A percentile compares a stretch with the other conserved stretches of the same genome.
These are phyloP conservation scores for Ernsta delagoae DNA, from an alignment of 2,888 invertebrate genomes.

Conservation along the genomic window DNA sequence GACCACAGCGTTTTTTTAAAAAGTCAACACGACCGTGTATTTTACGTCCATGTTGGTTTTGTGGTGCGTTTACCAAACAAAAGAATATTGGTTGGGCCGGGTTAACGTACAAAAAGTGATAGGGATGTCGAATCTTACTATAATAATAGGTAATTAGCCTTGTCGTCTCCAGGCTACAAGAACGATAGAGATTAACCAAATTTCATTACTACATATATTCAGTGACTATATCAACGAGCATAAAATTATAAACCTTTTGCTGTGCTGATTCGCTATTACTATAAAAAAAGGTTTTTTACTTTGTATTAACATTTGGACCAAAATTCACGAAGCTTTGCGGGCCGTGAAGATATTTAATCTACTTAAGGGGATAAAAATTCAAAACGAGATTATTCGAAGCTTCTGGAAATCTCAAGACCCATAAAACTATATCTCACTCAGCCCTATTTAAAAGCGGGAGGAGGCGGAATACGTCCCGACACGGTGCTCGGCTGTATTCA, in stretches of 20 bases:
- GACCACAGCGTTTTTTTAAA: constrained; percentile 39
- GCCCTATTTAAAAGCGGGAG: constrained; percentile 36
- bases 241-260: too few species aligned
- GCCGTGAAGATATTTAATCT: too few species aligned
- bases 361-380: constrained; percentile 28
- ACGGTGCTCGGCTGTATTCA: constrained; percentile 72
- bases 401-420: neutral
- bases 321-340: too few species aligned
- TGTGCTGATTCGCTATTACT: too few species aligned
- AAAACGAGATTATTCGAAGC: neutral
- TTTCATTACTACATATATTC: too few species aligned
- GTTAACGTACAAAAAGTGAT: constrained; percentile 37
- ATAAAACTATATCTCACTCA: constrained; percentile 7
- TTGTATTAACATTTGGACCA: too few species aligned
- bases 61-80: constrained; percentile 76
- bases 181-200: too few species aligned
- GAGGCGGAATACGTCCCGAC: constrained; percentile 51
- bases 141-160: too few species aligned
- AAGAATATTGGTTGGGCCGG: constrained; percentile 65
- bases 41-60: constrained; percentile 70
- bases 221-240: too few species aligned
- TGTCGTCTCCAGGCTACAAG: too few species aligned
- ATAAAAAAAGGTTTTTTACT: too few species aligned
- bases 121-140: constrained; percentile 15
- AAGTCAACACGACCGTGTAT: constrained; percentile 54